Percentiles rank a stretch among this genome's conserved stretches.
Evolutionary conservation across 2,113 vertebrate genomes (phyloP).

Genomic region (Calidris pygmaea): DNA sequence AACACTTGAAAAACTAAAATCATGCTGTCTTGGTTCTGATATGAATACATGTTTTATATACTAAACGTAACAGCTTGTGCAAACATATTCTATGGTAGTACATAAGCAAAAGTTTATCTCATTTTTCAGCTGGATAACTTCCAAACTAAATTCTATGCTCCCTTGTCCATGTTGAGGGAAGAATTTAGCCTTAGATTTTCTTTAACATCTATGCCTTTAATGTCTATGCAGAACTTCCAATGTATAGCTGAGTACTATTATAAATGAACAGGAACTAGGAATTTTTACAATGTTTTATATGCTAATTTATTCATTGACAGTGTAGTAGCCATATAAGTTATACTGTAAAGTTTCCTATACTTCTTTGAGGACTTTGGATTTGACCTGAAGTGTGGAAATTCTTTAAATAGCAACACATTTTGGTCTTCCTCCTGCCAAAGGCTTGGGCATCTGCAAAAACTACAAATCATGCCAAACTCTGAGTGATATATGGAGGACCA

Average conservation of each 20-base stretch:
- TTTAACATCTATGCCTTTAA: not conserved
- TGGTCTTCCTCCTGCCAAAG: slow-evolving; percentile 32
- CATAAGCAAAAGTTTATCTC: not conserved
- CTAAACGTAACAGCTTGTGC: not conserved
- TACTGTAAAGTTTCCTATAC: not conserved
- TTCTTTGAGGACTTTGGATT: slow-evolving; percentile 29
- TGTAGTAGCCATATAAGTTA: not conserved
- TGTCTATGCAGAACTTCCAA: not conserved
- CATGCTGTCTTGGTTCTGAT: not conserved
- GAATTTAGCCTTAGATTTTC: not conserved
- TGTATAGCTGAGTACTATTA: not conserved
- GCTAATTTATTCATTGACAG: slow-evolving; percentile 40
- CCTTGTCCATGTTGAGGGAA: not conserved
- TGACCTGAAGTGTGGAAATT: slow-evolving; percentile 16
- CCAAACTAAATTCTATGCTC: not conserved
- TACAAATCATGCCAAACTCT: slow-evolving; percentile 56
- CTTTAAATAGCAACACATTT: slow-evolving; percentile 37
- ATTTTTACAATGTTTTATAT: slow-evolving; percentile 39
- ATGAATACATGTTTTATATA: not conserved
- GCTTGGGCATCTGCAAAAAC: slow-evolving; percentile 22
- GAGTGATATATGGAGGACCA: slow-evolving; percentile 49
- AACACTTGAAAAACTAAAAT: not conserved
- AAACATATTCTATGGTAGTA: not conserved
- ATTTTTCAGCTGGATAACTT: not conserved
- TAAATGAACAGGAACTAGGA: slow-evolving; percentile 26